Evolutionary conservation across 2,888 invertebrate species (phyloP).

Genomic region (Ichneumoninae sp.): DNA sequence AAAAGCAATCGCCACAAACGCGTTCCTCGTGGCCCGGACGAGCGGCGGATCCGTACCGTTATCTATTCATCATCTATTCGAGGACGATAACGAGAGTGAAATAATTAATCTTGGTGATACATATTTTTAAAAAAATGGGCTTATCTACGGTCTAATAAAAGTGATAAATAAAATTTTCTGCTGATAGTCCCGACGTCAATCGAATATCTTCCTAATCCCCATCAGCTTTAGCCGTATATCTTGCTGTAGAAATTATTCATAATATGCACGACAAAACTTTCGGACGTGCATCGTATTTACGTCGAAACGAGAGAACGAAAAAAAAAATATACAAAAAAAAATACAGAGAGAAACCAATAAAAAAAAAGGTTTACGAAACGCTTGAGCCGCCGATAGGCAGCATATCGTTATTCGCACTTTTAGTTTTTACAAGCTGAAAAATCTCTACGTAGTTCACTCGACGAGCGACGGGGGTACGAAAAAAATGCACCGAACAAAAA

Average conservation of each 20-base stretch:
- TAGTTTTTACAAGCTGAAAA: slow-evolving; percentile 59
- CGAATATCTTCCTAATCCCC: slow-evolving; percentile 48
- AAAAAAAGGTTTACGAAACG: slow-evolving; percentile 48
- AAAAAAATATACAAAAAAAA: not conserved
- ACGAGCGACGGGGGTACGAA: slow-evolving; percentile 59
- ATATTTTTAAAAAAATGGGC: slow-evolving; percentile 12
- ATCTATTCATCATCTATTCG: slow-evolving; percentile 46
- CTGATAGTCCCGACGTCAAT: slow-evolving; percentile 32
- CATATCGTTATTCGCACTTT: slow-evolving; percentile 62
- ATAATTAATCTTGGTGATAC: slow-evolving; percentile 21
- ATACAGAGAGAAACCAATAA: slow-evolving; percentile 15
- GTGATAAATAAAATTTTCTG: slow-evolving; percentile 28
- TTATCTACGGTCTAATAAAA: slow-evolving; percentile 30
- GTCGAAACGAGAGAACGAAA: slow-evolving; percentile 12
- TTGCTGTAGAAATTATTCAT: slow-evolving; percentile 65
- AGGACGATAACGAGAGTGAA: slow-evolving; percentile 46
- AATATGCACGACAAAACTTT: slow-evolving; percentile 65
- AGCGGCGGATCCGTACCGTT: slow-evolving; percentile 12
- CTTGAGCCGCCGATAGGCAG: slow-evolving; percentile 44
- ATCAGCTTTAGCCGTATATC: slow-evolving; percentile 62
- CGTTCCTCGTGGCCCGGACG: slow-evolving; percentile 48
- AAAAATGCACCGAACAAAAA: slow-evolving; percentile 57
- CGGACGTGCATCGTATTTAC: slow-evolving; percentile 67
- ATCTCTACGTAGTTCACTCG: slow-evolving; percentile 59
- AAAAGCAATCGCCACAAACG: slow-evolving; percentile 66